Base-by-base conservation (phyloP, 37 sponge, comb jelly and placozoan species). In the Aphrocallistes beatrix region DNA sequence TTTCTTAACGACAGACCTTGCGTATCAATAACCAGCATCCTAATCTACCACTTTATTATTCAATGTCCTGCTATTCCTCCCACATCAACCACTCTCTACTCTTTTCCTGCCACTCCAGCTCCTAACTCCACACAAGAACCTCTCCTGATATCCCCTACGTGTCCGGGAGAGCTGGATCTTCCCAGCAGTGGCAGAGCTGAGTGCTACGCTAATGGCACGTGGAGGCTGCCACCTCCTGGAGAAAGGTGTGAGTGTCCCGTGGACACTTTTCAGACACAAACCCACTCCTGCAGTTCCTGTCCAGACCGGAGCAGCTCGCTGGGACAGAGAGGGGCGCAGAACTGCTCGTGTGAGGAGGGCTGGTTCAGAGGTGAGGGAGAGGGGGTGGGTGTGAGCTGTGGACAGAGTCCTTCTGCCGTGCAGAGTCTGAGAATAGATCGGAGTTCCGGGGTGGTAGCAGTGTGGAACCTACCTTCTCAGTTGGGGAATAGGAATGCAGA, bases 141-240 rank as follows among this genome's bases (percentile, higher is more conserved):
- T 60, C 8, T 13, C 10, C 1, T 60, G 3, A 13, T 60, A 19
- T 30, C 75, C n/a, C 17, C 8, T 30, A 47, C 49, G 13, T 60
- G 75, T 60, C 75, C 75, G 25, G 21, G 3, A 19, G n/a, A 30
- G n/a, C n/a, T 30, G 3, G 28, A 60, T 19, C 75, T 28, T 3
- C 1, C n/a, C 6, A 6, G 28, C 6, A 47, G 17, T 21, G 17
- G 17, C 17, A 1, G 10, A 19, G 10, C 75, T 25, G 3, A 60
- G n/a, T 60, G 75, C 75, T 60, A 60, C n/a, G 75, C 75, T 13
- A 60, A 60, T 28, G 75, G 75, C 32, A 60, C 75, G 28, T 60
- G 75, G 75, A 60, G 8, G 8, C 3, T 60, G 3, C 75, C 8
- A 32, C 1, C 8, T 21, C 28, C 10, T 13, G 32, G 25, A 6